These are phyloP conservation scores for Heterochromis multidens DNA, from an alignment of 2,113 vertebrate species.

Conservation along the genomic window DNA sequence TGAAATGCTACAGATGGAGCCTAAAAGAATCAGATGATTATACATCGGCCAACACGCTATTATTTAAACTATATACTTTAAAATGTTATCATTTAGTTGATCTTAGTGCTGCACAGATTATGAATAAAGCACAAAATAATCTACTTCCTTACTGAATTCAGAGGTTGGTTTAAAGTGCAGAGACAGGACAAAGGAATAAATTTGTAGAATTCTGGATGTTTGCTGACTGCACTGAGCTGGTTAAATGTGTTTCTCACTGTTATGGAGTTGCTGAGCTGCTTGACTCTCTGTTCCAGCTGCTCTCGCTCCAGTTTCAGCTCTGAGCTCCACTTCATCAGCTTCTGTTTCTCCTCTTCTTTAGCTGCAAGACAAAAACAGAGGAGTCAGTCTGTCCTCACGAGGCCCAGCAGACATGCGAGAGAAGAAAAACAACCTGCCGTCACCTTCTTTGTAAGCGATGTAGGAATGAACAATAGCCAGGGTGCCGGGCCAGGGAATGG, in stretches of 20 bases:
- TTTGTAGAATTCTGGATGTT: no score
- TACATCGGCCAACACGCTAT: no score
- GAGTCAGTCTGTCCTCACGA: accelerated
- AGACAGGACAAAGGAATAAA: not conserved
- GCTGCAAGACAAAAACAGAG: constrained; percentile 67
- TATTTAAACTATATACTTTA: not conserved
- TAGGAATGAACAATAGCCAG: constrained; percentile 99
- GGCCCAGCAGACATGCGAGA: not conserved
- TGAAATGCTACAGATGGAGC: no score
- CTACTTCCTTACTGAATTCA: no score
- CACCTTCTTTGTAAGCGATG: constrained; percentile 99
- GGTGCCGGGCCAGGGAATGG: constrained; percentile 97
- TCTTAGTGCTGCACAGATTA: not conserved
- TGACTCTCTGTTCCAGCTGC: constrained; percentile 95
- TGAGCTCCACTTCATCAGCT: constrained; percentile 96
- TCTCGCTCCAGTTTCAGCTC: constrained; percentile 96
- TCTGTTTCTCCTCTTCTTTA: constrained; percentile 99
- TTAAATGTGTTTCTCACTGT: constrained; percentile 83
- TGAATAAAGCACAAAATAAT: not conserved
- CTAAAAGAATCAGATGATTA: no score
- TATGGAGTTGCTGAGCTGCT: constrained; percentile 95
- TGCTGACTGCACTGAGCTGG: constrained; percentile 50
- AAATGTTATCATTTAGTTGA: not conserved
- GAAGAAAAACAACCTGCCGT: not conserved
- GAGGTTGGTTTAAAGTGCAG: not conserved